Conservation (phyloP, 2,113 vertebrate species). For the Mandrillus leucophaeus region DNA sequence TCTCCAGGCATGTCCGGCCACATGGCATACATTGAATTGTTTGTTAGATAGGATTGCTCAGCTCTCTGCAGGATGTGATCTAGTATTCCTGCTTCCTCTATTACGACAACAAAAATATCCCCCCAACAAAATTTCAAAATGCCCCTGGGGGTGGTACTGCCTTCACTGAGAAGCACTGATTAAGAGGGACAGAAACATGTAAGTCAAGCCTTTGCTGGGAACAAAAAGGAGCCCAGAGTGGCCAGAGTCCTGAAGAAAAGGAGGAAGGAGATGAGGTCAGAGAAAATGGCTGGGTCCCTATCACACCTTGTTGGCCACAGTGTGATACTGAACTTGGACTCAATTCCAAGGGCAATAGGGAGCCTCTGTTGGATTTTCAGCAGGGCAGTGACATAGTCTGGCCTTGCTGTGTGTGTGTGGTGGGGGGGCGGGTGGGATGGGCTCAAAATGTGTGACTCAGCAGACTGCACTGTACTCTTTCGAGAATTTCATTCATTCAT, state of each 20-base stretch:
- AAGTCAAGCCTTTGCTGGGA: neutral
- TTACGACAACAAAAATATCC: neutral
- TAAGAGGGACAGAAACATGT: neutral
- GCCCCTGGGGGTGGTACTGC: neutral
- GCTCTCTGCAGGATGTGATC: neutral
- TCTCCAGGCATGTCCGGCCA: neutral
- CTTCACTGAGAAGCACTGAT: neutral
- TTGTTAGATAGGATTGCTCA: neutral
- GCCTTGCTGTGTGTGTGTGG: neutral
- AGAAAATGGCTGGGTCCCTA: neutral
- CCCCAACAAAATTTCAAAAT: neutral
- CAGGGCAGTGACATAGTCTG: neutral
- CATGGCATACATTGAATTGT: neutral
- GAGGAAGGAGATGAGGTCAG: neutral
- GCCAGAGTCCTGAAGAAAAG: neutral
- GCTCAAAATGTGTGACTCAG: neutral
- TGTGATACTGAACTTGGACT: neutral
- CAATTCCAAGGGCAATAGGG: neutral
- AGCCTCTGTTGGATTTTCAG: neutral
- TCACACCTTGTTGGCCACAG: neutral
- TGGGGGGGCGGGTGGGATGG: neutral
- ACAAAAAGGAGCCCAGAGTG: neutral
- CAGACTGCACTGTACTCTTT: neutral
- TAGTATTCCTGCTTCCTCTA: neutral
- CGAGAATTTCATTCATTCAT: neutral